Base-by-base conservation (phyloP, 2,113 vertebrate species). In the Steatornis caripensis region DNA sequence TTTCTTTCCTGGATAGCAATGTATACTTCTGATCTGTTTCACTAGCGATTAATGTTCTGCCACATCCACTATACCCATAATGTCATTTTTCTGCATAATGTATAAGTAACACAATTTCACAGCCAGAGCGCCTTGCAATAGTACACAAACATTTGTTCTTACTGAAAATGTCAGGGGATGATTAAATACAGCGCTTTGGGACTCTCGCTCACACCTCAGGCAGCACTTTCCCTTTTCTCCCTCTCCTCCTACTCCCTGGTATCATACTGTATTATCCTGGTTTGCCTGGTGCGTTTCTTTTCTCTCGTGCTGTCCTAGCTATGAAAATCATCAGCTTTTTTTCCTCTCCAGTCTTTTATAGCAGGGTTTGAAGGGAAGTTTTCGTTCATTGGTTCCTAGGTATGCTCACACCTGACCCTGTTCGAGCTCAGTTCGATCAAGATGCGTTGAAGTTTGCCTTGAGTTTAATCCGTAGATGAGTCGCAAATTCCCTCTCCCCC, bases 71-170 rank as follows among this genome's bases (percentile, higher is more conserved):
- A 23, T 61, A 37, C 32, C 46, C 55, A 62, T 58, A 54, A 80
- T 69, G 57, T 55, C 1, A 15, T 62, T 65, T 85, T 83, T 68
- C 84, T 87, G n/a, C 71, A 74, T 88, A 51, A 76, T 55, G 14
- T 58, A 3, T 46, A 83, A 84, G 36, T 68, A 87, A 81, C 43
- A 51, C 36, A 45, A 26, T 89, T 95, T 91, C 49, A n/a, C 36
- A 94, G 84, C 84, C 81, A 87, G 69, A 71, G 15, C 51, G 89
- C 64, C 36, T 82, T 89, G 39, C 77, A 53, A 84, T n/a, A 84
- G 53, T 60, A 96, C 81, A 89, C 89, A 94, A 95, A 95, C 84
- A 89, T 64, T 91, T 84, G 30, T 94, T 96, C 83, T 70, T 68
- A 53, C 43, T 82, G 77, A 75, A 95, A 94, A 87, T 85, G 89